Evolutionary conservation across 2,113 vertebrate species (phyloP), one percentile per base, ranked within the genome.

Genomic region (Serilophus lunatus): DNA sequence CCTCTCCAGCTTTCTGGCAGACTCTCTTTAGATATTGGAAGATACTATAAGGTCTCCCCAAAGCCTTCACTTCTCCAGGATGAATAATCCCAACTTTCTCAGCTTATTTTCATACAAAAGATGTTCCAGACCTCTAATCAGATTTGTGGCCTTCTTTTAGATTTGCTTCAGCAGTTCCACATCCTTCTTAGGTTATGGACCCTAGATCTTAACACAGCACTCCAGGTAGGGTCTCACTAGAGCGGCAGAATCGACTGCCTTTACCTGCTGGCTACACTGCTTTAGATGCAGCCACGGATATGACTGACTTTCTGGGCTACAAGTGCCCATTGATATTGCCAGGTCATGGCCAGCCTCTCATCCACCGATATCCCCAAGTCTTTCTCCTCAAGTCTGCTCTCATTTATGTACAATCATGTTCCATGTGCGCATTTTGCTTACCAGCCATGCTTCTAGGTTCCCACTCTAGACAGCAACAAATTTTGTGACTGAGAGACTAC

Each of bases 191-290:
- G 22, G 4, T 31, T 54, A 18, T 28, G 18, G 35, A 56, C 35
- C 10, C 20, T 40, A 69, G 40, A 23, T 4, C 40, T 35, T 40
- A 20, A 40, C 14, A 13, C 24, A 76, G 47, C 3, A 2, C 2
- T 61, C 2, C 47, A 54, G 25, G 9, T 47, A 9, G 13, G 29
- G 4, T 40, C 9, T 75, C 61, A 40, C 10, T 0, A 72, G 45
- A 20, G 31, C n/a, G 56, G 13, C 13, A 82, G 3, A 54, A 8
- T 12, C 13, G 14, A 29, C 25, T 82, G n/a, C 20, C 47, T 82
- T 0, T 0, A 6, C 47, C 70, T 49, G 25, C 25, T 76, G 63
- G 2, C 29, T n/a, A 22, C 0, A 0, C 7, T 45, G 16, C 47
- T 82, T 31, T 40, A 40, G 40, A 61, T 31, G 29, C 29, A 61